Percentiles rank a stretch among this genome's conserved stretches.
These are phyloP conservation scores for Torymus aiolomorphi DNA, from an alignment of 2,888 invertebrate species.

Conservation along the genomic window DNA sequence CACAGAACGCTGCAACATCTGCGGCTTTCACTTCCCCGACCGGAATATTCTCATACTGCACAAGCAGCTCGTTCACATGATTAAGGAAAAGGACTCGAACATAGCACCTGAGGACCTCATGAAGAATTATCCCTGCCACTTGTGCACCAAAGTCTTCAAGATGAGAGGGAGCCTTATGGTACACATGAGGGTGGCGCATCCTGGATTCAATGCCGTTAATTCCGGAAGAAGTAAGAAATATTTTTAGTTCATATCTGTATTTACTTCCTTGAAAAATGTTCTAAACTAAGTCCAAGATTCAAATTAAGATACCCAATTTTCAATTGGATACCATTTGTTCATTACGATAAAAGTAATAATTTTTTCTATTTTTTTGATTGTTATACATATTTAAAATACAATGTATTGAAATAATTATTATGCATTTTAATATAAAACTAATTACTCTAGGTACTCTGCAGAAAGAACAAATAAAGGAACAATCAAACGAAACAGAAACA, in stretches of 20 bases:
- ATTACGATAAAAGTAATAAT: neutral
- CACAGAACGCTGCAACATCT: constrained; percentile 81
- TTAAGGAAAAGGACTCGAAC: constrained; percentile 64
- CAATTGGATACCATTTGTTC: neutral
- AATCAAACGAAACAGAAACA: constrained; percentile 9
- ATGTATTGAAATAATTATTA: no score
- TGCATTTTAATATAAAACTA: neutral
- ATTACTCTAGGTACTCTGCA: neutral
- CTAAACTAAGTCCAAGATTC: no score
- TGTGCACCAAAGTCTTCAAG: constrained; percentile 88
- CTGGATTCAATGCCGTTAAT: constrained; percentile 75
- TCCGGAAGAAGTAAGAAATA: constrained; percentile 15
- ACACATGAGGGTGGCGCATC: constrained; percentile 88
- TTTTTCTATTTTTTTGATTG: neutral
- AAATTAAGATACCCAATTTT: no score
- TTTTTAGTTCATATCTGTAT: no score
- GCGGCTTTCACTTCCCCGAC: constrained; percentile 85
- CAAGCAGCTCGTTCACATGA: constrained; percentile 81
- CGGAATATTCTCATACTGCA: constrained; percentile 85
- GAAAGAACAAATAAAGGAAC: neutral
- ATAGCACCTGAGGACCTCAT: constrained; percentile 69
- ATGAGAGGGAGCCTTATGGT: constrained; percentile 90
- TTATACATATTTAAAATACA: neutral
- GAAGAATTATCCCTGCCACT: constrained; percentile 83
- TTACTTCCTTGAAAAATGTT: no score